Conservation (phyloP, 1,140 invertebrate species). For the Propsilocerus akamusi region DNA sequence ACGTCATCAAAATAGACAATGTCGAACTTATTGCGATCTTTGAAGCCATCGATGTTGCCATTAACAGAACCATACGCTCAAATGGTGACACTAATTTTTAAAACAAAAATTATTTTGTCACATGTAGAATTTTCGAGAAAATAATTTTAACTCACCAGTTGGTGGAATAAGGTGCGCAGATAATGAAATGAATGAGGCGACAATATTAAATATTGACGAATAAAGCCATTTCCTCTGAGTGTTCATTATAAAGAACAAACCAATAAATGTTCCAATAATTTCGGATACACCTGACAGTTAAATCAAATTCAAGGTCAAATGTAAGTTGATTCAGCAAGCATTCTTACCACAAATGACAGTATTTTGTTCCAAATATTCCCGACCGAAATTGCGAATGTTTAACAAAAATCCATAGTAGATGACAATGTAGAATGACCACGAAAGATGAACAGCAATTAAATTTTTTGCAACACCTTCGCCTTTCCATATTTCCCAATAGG, state of each 20-base stretch:
- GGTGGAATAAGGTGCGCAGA: conserved; percentile 20
- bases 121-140: background rate
- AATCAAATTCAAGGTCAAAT: background rate
- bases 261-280: conserved; percentile 23
- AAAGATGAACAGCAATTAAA: conserved; percentile 18
- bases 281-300: conserved; percentile 16
- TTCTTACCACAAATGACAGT: conserved; percentile 16
- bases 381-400: conserved; percentile 25
- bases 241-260: conserved; percentile 20
- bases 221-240: conserved; percentile 21
- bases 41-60: conserved; percentile 22
- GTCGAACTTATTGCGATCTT: conserved; percentile 22
- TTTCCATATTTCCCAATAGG: conserved; percentile 22
- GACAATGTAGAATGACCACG: conserved; percentile 24
- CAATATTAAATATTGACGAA: conserved; percentile 20
- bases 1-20: conserved; percentile 22
- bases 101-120: background rate
- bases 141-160: conserved; percentile 9
- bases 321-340: background rate
- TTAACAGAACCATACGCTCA: conserved; percentile 17
- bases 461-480: conserved; percentile 18
- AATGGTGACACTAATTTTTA: conserved; percentile 6
- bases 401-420: conserved; percentile 25
- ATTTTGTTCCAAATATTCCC: conserved; percentile 22
- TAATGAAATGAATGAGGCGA: conserved; percentile 19